Evolutionary conservation across 2,888 invertebrate genomes (phyloP).

Genomic region (Epirrhoe tristata): DNA sequence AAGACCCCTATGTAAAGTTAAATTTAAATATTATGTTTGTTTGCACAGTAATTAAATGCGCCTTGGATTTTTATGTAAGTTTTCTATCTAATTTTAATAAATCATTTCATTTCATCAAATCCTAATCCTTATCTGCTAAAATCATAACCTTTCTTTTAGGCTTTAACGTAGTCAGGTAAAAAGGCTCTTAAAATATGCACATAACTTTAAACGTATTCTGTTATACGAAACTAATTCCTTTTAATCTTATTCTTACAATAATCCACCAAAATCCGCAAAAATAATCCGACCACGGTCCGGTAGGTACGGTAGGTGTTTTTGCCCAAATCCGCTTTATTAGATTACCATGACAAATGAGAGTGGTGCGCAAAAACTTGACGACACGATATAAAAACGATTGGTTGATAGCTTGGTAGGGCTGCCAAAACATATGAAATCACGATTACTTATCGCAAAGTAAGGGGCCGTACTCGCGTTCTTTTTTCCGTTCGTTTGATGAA

Average conservation of each 20-base stretch:
- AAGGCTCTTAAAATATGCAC: no score
- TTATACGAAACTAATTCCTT: not conserved
- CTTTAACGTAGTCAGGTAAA: no score
- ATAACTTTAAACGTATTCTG: not conserved
- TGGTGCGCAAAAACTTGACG: constrained; percentile 40
- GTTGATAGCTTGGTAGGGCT: constrained; percentile 24
- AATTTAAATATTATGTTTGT: no score
- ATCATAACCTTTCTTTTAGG: no score
- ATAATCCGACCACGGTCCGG: constrained; percentile 17
- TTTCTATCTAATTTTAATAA: no score
- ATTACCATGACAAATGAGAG: constrained; percentile 36
- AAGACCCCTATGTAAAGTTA: no score
- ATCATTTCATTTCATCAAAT: no score
- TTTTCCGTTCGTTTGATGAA: no score
- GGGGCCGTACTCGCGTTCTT: no score
- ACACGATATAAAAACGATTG: constrained; percentile 32
- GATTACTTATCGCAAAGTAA: not conserved
- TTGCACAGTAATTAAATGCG: no score
- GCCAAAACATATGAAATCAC: constrained; percentile 3
- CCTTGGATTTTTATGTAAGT: no score
- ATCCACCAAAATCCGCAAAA: constrained; percentile 6
- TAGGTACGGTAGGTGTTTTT: constrained; percentile 23
- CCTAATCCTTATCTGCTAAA: no score
- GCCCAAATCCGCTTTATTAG: constrained; percentile 20
- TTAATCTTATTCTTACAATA: not conserved